These are phyloP conservation scores for Gambusia holbrooki DNA, from an alignment of 2,113 vertebrate genomes.

Conservation along the genomic window DNA sequence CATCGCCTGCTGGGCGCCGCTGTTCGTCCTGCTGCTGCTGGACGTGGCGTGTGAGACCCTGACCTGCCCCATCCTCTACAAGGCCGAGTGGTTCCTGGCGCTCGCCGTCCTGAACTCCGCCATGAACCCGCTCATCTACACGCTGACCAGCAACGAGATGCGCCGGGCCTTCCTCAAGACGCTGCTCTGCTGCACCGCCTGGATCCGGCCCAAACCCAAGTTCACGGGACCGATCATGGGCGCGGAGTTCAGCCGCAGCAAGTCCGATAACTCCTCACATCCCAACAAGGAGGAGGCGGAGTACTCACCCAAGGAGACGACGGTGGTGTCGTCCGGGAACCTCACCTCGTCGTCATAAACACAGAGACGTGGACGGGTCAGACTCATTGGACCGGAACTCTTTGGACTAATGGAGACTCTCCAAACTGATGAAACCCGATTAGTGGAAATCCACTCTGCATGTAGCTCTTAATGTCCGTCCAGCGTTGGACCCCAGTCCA, in stretches of 20 bases:
- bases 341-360: slow-evolving; percentile 90
- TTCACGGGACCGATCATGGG: slow-evolving; percentile 88
- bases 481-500: neutral
- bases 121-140: slow-evolving; percentile 99
- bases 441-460: neutral
- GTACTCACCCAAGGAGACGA: slow-evolving; percentile 87
- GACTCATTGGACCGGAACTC: slow-evolving; percentile 17
- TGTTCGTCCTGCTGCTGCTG: slow-evolving; percentile 94
- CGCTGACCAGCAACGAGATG: slow-evolving; percentile 98
- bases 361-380: neutral
- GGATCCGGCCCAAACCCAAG: slow-evolving; percentile 80
- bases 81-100: slow-evolving; percentile 94
- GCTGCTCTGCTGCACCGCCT: slow-evolving; percentile 88
- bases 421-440: slow-evolving; percentile 13
- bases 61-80: slow-evolving; percentile 88
- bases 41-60: slow-evolving; percentile 92
- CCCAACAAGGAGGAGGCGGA: slow-evolving; percentile 92
- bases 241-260: slow-evolving; percentile 95
- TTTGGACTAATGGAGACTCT: slow-evolving; percentile 19
- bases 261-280: slow-evolving; percentile 95
- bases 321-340: slow-evolving; percentile 89
- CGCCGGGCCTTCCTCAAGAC: slow-evolving; percentile 92
- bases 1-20: slow-evolving; percentile 96
- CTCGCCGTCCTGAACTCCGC: slow-evolving; percentile 96
- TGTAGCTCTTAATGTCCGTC: neutral